Evolutionary conservation across 2,797 vertebrate genomes (phyloP), one percentile per base, ranked within the genome.

Genomic region (Muscicapa striata): DNA sequence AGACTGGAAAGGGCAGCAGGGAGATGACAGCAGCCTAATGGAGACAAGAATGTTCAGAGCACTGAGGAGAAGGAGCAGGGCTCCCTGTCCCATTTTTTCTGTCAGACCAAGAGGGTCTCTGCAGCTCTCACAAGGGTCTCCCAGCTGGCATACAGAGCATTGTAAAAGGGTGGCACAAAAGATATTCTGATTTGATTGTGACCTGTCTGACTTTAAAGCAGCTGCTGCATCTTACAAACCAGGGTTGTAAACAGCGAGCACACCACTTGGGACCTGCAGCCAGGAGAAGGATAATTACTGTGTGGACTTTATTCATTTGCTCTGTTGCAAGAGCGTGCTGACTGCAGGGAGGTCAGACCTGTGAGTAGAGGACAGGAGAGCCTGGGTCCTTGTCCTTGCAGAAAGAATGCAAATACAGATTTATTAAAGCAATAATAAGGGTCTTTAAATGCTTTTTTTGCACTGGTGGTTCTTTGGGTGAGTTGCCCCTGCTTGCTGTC

Each of bases 341-440:
- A 91, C 91, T 93, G 85, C 83, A 95, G 93, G 78, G 83, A 90
- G 46, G 41, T 92, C 84, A 94, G 83, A 62, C 54, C 77, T 88
- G 68, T 38, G 21, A 61, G 73, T 38, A 81, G 67, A 89, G 68
- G 69, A 62, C 58, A 81, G 61, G 72, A 90, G 55, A 81, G 67
- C 82, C 40, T 15, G 4, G 48, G 63, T 94, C 76, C 86, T 85
- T 55, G 80, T 91, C 61, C 55, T 89, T 84, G 89, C 84, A 92
- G 77, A 88, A 93, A 91, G 82, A 74, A 85, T 89, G 79, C 82
- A 79, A 76, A 76, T 95, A 82, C 45, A 69, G 58, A 72, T 93
- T 92, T 91, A 97, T 94, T 96, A 97, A 97, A 97, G 97, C 97
- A 97, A 97, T 97, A 97, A 97, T 72, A 96, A 97, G 93, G 95